A percentile compares a stretch with the other conserved stretches of the same genome.
These are phyloP conservation scores for Sebastes dallii DNA, from an alignment of 2,797 vertebrate species.

Conservation along the genomic window DNA sequence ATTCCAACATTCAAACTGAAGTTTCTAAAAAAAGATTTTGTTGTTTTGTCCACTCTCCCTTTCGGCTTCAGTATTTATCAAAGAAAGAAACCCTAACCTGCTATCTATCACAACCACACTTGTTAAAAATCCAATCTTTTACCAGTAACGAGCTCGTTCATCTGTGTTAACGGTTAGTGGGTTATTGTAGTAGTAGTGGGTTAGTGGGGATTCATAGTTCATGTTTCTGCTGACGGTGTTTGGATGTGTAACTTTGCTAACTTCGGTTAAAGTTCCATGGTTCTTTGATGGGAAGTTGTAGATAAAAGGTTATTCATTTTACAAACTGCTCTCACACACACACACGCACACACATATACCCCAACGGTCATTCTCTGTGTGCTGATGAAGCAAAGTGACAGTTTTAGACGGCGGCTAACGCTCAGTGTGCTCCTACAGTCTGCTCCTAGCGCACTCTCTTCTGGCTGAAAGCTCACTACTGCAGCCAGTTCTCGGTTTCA, in stretches of 20 bases:
- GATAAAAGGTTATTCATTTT: neutral
- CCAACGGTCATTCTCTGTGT: slow-evolving; percentile 18
- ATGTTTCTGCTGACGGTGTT: neutral
- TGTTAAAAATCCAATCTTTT: neutral
- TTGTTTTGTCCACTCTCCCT: neutral
- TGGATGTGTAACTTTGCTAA: neutral
- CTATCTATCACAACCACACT: no score
- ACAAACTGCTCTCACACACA: neutral
- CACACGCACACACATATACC: neutral
- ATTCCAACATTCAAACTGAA: neutral
- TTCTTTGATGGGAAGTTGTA: neutral
- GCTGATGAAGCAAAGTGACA: slow-evolving; percentile 74
- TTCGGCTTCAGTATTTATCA: neutral
- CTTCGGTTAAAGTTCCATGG: neutral
- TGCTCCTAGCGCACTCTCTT: neutral
- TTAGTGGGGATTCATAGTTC: neutral
- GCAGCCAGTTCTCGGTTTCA: neutral
- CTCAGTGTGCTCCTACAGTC: slow-evolving; percentile 14
- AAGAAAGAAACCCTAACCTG: neutral
- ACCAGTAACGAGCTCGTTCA: neutral
- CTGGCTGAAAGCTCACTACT: neutral
- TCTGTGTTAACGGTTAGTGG: neutral
- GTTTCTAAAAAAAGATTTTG: slow-evolving; percentile 11
- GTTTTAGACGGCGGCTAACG: slow-evolving; percentile 59
- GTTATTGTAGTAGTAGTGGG: no score